Conservation (phyloP, 1,140 invertebrate genomes). For the Pomacea maculata region DNA sequence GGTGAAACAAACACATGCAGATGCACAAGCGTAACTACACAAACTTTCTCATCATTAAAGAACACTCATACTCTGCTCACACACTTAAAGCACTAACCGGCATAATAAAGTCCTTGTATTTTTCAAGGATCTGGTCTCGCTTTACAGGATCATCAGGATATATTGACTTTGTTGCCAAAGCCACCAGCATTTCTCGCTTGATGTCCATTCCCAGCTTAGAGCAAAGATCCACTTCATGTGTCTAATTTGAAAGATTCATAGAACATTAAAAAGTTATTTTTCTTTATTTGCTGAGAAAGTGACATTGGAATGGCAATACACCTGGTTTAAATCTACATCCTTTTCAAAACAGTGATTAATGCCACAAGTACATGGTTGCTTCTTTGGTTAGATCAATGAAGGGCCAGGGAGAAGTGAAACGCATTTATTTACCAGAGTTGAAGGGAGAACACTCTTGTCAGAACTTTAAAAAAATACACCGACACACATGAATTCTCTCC, state of each 20-base stretch:
- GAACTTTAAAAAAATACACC: no score
- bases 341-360: no score
- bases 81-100: conserved; percentile 71
- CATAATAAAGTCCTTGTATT: conserved; percentile 85
- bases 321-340: no score
- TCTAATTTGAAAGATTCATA: conserved; percentile 67
- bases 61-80: neutral
- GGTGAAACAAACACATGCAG: conserved; percentile 6
- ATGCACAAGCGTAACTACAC: neutral
- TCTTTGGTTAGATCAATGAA: no score
- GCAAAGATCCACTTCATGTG: conserved; percentile 85
- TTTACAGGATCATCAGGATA: conserved; percentile 78
- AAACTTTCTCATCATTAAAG: neutral
- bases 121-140: conserved; percentile 79
- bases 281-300: no score
- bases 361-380: no score
- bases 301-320: no score
- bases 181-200: conserved; percentile 83
- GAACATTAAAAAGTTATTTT: neutral
- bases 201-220: conserved; percentile 83
- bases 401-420: no score
- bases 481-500: no score
- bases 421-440: no score
- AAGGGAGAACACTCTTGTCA: no score
- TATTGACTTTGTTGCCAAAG: conserved; percentile 76